Evolutionary conservation across 2,888 invertebrate species (phyloP).

Genomic region (Nysson spinosus): DNA sequence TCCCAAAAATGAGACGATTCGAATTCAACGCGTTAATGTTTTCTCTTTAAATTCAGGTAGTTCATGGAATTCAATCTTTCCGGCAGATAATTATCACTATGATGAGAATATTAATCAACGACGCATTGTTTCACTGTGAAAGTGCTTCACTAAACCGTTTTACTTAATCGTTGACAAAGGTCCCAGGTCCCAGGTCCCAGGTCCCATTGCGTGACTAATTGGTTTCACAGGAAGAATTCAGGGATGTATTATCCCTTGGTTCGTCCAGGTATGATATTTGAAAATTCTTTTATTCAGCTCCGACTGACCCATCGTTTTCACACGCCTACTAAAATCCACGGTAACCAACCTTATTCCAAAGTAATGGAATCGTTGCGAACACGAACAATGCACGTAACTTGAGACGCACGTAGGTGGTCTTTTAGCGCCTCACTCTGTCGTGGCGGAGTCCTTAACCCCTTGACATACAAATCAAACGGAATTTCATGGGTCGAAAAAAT

Average conservation of each 20-base stretch:
- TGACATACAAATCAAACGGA: too few species aligned
- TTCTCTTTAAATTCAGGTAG: too few species aligned
- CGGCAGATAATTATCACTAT: too few species aligned
- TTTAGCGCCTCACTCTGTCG: not conserved
- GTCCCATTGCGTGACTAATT: constrained; percentile 27
- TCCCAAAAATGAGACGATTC: too few species aligned
- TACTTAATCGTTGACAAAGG: constrained; percentile 4
- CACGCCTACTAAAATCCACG: constrained; percentile 22
- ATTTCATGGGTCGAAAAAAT: too few species aligned
- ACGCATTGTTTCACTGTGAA: too few species aligned
- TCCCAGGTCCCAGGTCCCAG: too few species aligned
- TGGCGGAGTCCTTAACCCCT: constrained; percentile 13
- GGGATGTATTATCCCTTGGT: constrained; percentile 41
- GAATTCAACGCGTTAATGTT: too few species aligned
- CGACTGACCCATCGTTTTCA: constrained; percentile 12
- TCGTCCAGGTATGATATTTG: constrained; percentile 8
- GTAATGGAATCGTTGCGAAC: constrained; percentile 22
- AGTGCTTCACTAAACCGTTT: not conserved
- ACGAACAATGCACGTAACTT: constrained; percentile 49
- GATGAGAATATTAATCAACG: too few species aligned
- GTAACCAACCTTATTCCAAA: constrained; percentile 13
- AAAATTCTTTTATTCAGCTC: constrained; percentile 4
- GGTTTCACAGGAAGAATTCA: constrained; percentile 15
- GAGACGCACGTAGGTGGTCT: constrained; percentile 49
- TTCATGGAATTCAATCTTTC: too few species aligned